Conservation (phyloP, 2,888 invertebrate genomes). For the Ernsta delagoae region DNA sequence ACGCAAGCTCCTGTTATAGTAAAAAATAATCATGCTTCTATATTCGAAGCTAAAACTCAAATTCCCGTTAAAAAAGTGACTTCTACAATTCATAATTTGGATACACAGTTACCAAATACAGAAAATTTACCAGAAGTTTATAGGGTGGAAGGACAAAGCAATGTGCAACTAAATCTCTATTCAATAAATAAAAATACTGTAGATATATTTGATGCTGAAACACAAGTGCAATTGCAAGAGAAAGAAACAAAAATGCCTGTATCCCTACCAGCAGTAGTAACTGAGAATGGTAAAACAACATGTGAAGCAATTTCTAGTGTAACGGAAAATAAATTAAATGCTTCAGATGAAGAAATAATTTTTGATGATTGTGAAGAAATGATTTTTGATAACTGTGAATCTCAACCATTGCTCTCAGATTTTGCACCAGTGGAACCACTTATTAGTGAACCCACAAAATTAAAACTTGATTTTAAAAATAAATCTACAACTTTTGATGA, state of each 20-base stretch:
- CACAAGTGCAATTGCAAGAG: slow-evolving; percentile 29
- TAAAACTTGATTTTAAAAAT: background rate
- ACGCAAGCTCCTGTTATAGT: slow-evolving; percentile 56
- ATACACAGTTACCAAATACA: slow-evolving; percentile 47
- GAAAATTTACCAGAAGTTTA: slow-evolving; percentile 56
- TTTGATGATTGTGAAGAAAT: slow-evolving; percentile 63
- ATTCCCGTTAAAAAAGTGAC: slow-evolving; percentile 39
- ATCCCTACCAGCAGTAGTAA: slow-evolving; percentile 17
- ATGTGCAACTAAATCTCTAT: slow-evolving; percentile 59
- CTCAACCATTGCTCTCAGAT: slow-evolving; percentile 59
- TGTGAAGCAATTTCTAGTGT: slow-evolving; percentile 38
- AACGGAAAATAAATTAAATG: slow-evolving; percentile 46
- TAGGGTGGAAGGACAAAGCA: slow-evolving; percentile 58
- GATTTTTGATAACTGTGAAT: slow-evolving; percentile 48
- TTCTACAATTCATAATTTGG: slow-evolving; percentile 41
- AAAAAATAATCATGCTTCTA: slow-evolving; percentile 50
- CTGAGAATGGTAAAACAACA: slow-evolving; percentile 36
- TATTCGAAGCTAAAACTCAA: slow-evolving; percentile 59
- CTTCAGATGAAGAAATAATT: slow-evolving; percentile 63
- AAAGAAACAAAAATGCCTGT: slow-evolving; percentile 12
- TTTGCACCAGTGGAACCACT: background rate
- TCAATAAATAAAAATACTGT: slow-evolving; percentile 56
- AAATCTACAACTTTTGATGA: background rate
- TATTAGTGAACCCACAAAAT: background rate
- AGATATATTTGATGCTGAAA: slow-evolving; percentile 12